These are phyloP conservation scores for Okamejei kenojei DNA, from an alignment of 2,797 vertebrate species.

Conservation along the genomic window DNA sequence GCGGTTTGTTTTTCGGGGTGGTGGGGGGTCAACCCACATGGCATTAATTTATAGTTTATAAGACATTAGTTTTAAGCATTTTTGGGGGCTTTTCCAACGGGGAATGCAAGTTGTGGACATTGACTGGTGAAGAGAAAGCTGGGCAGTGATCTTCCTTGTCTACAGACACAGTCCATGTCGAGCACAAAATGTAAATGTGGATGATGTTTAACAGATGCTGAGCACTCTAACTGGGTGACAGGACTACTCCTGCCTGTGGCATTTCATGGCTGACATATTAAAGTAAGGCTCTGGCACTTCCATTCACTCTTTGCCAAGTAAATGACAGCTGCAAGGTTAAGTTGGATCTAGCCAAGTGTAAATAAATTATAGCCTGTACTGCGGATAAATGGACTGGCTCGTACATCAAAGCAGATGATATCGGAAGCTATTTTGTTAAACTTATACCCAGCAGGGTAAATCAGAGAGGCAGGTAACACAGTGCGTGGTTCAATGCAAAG, in stretches of 20 bases:
- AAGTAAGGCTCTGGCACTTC: neutral
- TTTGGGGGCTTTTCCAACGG: neutral
- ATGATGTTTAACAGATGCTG: neutral
- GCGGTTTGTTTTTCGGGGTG: neutral
- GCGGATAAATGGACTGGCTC: neutral
- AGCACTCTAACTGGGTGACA: neutral
- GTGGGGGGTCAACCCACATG: neutral
- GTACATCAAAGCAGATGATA: conserved; percentile 27
- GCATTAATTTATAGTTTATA: no score
- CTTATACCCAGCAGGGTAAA: neutral
- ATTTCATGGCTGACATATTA: conserved; percentile 9
- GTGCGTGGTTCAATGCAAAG: neutral
- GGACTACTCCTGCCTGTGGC: neutral
- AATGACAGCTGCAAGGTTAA: conserved; percentile 13
- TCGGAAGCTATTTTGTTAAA: neutral
- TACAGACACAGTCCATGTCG: neutral
- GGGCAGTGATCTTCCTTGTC: neutral
- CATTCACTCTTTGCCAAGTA: neutral
- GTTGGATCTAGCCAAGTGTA: conserved; percentile 13
- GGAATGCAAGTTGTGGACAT: neutral
- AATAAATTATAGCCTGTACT: neutral
- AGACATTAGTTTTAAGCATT: no score
- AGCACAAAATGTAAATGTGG: neutral
- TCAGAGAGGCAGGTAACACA: neutral
- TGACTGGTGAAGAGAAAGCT: neutral